Evolutionary conservation across 2,888 invertebrate genomes (phyloP).

Genomic region (Eupithecia subumbrata): DNA sequence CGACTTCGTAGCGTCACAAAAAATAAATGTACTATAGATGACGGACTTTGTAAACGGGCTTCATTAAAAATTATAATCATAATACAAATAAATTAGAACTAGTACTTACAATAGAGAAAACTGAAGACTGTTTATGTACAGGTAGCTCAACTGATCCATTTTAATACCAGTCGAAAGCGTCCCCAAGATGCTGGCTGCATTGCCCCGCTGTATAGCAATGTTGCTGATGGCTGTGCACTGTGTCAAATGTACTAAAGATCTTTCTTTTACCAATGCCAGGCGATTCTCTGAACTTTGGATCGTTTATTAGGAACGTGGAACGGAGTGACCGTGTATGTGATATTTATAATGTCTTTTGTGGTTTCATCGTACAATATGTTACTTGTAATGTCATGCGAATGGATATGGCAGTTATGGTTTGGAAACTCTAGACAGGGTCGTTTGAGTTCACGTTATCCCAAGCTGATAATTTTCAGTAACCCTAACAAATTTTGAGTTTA

Average conservation of each 20-base stretch:
- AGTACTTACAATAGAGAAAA: too few species aligned
- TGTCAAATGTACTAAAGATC: neutral
- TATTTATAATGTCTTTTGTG: constrained; percentile 8
- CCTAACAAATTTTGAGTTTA: neutral
- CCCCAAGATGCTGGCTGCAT: too few species aligned
- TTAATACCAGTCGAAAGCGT: too few species aligned
- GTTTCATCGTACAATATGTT: constrained; percentile 40
- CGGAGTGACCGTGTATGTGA: neutral
- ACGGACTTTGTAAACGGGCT: neutral
- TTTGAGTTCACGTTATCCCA: constrained; percentile 11
- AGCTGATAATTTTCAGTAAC: constrained; percentile 1
- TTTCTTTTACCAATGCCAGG: neutral
- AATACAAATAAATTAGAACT: too few species aligned
- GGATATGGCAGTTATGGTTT: constrained; percentile 25
- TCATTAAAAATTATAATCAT: too few species aligned
- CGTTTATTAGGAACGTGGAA: neutral
- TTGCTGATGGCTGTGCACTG: too few species aligned
- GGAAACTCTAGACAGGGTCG: constrained; percentile 24
- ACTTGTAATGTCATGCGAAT: constrained; percentile 33
- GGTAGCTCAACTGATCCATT: too few species aligned
- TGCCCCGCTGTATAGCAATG: too few species aligned
- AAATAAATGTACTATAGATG: neutral
- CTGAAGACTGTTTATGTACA: too few species aligned
- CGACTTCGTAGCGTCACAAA: neutral
- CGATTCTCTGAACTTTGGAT: neutral